Evolutionary conservation across 2,888 invertebrate species (phyloP), one percentile per base, ranked within the genome.

Genomic region (Zaprionus obscuricornis): DNA sequence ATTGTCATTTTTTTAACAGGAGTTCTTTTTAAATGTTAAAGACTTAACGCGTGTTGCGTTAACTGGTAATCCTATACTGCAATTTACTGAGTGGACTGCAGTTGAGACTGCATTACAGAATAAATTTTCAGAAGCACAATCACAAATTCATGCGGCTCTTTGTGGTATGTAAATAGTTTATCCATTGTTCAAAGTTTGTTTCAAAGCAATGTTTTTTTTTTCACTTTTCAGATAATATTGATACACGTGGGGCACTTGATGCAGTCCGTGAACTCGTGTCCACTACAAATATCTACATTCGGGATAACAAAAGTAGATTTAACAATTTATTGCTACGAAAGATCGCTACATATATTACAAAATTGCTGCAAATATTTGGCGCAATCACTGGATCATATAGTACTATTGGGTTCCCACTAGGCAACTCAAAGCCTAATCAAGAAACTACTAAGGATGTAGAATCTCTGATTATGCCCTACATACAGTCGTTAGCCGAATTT

Each of bases 11-110:
- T 18, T n/a, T 0, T 49, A 42, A 10, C 74, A 97, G 96, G 98
- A 98, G 91, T 98, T 98, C 89, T 98, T 98, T 90, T 91, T 98
- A 64, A 97, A 95, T 58, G 95, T 98, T 1, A 98, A 98, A 91
- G 95, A 95, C 83, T 89, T 93, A 57, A 91, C 93, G 43, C 90
- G 93, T 68, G 89, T 91, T 75, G 85, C 87, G 5, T 22, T 92
- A 2, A 89, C 87, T 6, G 83, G 88, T 17, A 70, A 85, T n/a
- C 78, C 87, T 16, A 75, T 86, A 50, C 52, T 91, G 90, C 58
- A 92, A 91, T 91, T 93, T 22, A 93, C 93, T 67, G 93, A 94
- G 0, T 98, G 97, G 97, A 91, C 90, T 3, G 79, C 91, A 0
- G 90, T 91, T 2, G 98, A 98, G 88, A 89, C 94, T 24, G 91